Evolutionary conservation across 2,113 vertebrate genomes (phyloP), one percentile per base, ranked within the genome.

Genomic region (Macquaria australasica): DNA sequence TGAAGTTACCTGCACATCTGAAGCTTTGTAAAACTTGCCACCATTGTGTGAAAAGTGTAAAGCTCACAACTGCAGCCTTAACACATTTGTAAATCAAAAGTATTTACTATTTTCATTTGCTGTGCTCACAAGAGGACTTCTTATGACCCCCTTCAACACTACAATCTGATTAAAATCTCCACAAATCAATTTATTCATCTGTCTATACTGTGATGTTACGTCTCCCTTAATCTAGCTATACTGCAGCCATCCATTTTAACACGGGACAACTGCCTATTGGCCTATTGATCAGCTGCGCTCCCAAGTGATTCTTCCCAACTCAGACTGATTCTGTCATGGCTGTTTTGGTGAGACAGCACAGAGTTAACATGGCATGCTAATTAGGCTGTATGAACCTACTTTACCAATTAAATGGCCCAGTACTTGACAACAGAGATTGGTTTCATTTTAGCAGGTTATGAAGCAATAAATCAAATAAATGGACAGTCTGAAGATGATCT

Each of bases 321-420:
- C 88, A 63, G 69, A 94, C 92, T 88, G 91, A 94, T 94, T 90
- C 84, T 90, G 85, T 91, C 91, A 62, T n/a, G 72, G 77, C 39
- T 64, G 86, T 90, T 93, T 91, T 85, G 85, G 88, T 84, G 87
- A 93, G 88, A 90, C 93, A 89, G 93, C 91, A 83, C 41, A 82
- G 77, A 89, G 71, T 90, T 85, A 88, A 88, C 78, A 60, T 43
- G 51, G 62, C 73, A 37, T 64, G 75, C 87, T 91, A 90, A 90
- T 88, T 88, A 88, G 88, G 66, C 81, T 3, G 77, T 12, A 67
- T 73, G 77, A 84, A 79, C 72, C 82, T 51, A 64, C 73, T 73
- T 43, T 3, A 70, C 59, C 72, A 53, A 73, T 86, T 45, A 15
- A 68, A 75, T 20, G 12, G 45, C n/a, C 64, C 25, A 16, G 23